A percentile compares a stretch with the other conserved stretches of the same genome.
Conservation (phyloP, 2,113 vertebrate species). For the Microcebus jonahi region DNA sequence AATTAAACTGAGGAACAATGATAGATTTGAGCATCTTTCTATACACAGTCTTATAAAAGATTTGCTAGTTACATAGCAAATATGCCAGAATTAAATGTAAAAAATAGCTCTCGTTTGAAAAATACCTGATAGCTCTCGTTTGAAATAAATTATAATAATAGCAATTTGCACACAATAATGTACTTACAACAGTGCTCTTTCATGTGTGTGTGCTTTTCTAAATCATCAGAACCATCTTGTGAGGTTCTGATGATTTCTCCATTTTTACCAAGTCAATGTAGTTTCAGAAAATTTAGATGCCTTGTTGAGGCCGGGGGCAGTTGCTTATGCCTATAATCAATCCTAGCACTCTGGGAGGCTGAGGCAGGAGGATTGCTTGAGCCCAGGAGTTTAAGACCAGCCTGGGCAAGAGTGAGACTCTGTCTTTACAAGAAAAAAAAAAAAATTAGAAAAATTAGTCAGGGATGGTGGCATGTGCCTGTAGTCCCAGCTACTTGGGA, state of each 20-base stretch:
- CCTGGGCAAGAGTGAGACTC: no score
- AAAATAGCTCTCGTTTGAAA: neutral
- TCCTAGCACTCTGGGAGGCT: no score
- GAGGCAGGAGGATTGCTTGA: no score
- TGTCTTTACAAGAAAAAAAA: no score
- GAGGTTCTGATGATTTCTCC: neutral
- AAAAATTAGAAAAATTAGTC: no score
- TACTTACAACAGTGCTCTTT: neutral
- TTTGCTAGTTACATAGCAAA: neutral
- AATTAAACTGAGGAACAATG: neutral
- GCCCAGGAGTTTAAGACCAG: no score
- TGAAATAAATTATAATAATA: neutral
- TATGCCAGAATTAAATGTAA: neutral
- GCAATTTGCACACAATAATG: neutral
- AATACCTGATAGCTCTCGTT: neutral
- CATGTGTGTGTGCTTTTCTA: neutral
- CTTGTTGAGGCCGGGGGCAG: no score
- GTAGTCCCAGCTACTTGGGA: no score
- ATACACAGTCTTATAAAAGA: neutral
- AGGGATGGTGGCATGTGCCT: no score
- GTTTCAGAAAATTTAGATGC: neutral
- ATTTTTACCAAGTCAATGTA: neutral
- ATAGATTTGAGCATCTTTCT: neutral
- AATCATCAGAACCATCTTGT: neutral
- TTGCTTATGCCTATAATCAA: no score